Base-by-base conservation (phyloP, 2,797 vertebrate species). In the Pseudochromis fuscus region DNA sequence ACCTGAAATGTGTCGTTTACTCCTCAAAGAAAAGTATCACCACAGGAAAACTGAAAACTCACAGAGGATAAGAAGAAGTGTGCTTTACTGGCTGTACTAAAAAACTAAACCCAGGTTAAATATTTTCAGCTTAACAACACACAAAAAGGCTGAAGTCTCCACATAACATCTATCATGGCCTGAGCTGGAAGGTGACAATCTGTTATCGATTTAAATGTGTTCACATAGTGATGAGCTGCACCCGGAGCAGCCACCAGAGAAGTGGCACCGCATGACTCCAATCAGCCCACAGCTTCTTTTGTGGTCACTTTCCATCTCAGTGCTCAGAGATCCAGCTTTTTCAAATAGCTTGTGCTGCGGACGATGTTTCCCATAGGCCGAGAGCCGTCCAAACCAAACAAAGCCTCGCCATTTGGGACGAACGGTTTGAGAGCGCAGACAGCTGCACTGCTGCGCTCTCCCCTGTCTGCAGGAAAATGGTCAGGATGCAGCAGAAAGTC, bases 361-460 rank as follows among this genome's bases (percentile, higher is more conserved):
- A 27, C 0, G 35, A 46, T 10, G 74, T 40, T 67, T 85, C 69
- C 50, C 18, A 6, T 38, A 28, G 50, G 53, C 56, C 2, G 28
- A 0, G 24, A 62, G 48, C 31, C 3, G 49, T 75, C 62, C 62
- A 85, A 86, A 56, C 52, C 11, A 67, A 81, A 78, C 69, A 75
- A 46, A 73, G 21, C 28, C 19, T 66, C 37, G 38, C 3, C 25
- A 19, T 64, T 60, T 11, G 6, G 58, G 53, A 63, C 28, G 62
- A 76, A 42, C 37, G 16, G 38, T 35, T 53, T 56, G 3, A 35
- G 35, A 71, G 60, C 23, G 27, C 4, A 44, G 46, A 46, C 62
- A 74, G 46, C 53, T 65, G 67, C 42, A 23, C 4, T 12, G 52
- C 65, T 50, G 57, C n/a, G 28, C 21, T 33, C 40, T 33, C 11